phyloP scores from a whole-genome alignment of 2,797 vertebrate species.

The Danio jaintianensis region DNA sequence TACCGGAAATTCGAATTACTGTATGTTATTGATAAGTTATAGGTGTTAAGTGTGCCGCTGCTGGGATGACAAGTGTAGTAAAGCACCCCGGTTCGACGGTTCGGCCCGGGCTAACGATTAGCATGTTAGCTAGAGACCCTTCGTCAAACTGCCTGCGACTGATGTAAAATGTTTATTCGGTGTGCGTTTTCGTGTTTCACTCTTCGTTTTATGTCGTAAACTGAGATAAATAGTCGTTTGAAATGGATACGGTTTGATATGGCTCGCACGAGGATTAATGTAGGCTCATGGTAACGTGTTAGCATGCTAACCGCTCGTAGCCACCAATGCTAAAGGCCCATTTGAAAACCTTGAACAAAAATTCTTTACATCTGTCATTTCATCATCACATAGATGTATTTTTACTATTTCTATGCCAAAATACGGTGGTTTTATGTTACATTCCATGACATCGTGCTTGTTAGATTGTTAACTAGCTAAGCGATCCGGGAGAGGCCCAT shows the following conservation, averaged over 20 bases:
- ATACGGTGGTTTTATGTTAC: background rate
- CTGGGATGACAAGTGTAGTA: constrained; percentile 31
- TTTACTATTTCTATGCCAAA: background rate
- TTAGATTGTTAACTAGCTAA: constrained; percentile 5
- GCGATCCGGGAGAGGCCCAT: constrained; percentile 3
- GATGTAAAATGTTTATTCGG: background rate
- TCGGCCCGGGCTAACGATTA: constrained; percentile 32
- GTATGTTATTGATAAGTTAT: background rate
- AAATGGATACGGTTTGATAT: background rate
- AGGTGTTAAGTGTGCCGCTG: background rate
- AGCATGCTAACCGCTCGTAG: constrained; percentile 38
- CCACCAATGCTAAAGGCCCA: constrained; percentile 40
- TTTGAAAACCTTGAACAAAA: constrained; percentile 16
- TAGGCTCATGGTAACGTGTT: constrained; percentile 41
- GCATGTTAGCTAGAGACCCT: constrained; percentile 12
- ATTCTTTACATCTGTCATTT: background rate
- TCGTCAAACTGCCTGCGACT: background rate
- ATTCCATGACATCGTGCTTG: no score
- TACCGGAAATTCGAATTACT: background rate
- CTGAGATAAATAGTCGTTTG: background rate
- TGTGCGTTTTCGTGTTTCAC: background rate
- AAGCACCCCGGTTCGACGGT: constrained; percentile 31
- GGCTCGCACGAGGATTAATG: background rate
- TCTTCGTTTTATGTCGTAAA: background rate
- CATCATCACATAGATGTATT: background rate